Percentiles rank a stretch among this genome's conserved stretches.
These are phyloP conservation scores for Sciurus carolinensis DNA, from an alignment of 2,797 vertebrate species.

Conservation along the genomic window DNA sequence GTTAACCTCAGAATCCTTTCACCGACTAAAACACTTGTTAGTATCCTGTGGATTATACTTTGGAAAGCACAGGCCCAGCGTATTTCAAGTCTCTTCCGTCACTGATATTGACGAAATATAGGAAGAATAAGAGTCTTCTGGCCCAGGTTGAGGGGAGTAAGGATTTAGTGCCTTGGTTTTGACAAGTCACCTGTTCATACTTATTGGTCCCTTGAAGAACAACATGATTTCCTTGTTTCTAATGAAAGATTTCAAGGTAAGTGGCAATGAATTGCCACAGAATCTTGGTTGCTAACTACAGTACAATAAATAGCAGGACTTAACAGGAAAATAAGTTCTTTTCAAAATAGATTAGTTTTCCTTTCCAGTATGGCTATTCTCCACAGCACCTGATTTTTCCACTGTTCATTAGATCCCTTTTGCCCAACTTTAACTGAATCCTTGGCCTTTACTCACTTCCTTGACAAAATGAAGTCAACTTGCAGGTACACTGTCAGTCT, in stretches of 20 bases:
- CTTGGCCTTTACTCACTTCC: constrained; percentile 68
- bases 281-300: not conserved
- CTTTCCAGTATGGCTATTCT: not conserved
- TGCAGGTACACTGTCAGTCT: constrained; percentile 26
- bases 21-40: not conserved
- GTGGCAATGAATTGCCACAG: not conserved
- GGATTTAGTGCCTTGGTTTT: not conserved
- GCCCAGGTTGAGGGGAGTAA: not conserved
- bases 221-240: not conserved
- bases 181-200: not conserved
- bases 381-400: not conserved
- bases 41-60: not conserved
- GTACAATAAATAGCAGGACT: constrained; percentile 13
- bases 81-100: not conserved
- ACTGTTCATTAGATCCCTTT: constrained; percentile 68
- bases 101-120: fast-evolving
- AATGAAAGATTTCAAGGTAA: not conserved
- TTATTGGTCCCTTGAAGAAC: not conserved
- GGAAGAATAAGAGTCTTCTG: not conserved
- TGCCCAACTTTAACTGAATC: not conserved
- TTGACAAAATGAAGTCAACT: not conserved
- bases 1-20: not conserved
- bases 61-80: not conserved
- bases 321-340: not conserved
- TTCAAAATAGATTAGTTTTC: constrained; percentile 7